Evolutionary conservation across 1,140 invertebrate species (phyloP).

Genomic region (Drosophila tristis): DNA sequence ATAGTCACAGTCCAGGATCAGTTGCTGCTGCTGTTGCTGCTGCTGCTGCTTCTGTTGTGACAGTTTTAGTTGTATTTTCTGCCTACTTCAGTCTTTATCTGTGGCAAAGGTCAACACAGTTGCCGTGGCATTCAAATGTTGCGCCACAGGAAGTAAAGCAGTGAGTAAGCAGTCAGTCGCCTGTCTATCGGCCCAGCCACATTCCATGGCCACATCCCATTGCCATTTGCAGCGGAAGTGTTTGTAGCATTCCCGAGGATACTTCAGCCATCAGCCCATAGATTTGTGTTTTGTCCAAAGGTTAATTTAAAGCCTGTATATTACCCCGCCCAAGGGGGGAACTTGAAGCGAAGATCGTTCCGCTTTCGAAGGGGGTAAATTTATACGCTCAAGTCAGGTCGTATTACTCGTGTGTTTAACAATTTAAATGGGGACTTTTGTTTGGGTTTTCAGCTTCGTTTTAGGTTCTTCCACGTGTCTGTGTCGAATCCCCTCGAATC

Average conservation of each 20-base stretch:
- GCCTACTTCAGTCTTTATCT: slow-evolving; percentile 33
- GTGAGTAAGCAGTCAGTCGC: slow-evolving; percentile 5
- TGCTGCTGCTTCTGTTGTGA: slow-evolving; percentile 16
- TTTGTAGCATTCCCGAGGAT: background rate
- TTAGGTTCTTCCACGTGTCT: slow-evolving; percentile 24
- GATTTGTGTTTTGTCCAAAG: too few species aligned
- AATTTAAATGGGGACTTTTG: slow-evolving; percentile 35
- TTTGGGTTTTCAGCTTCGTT: slow-evolving; percentile 3
- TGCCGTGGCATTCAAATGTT: background rate
- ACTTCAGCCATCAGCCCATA: too few species aligned
- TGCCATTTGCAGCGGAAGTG: slow-evolving; percentile 40
- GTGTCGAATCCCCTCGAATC: slow-evolving; percentile 24
- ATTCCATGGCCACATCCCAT: background rate
- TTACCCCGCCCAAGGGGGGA: too few species aligned
- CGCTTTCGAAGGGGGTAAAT: background rate
- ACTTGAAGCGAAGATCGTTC: too few species aligned
- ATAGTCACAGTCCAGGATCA: background rate
- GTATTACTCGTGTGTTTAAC: slow-evolving; percentile 28
- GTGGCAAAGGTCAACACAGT: slow-evolving; percentile 30
- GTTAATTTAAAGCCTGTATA: too few species aligned
- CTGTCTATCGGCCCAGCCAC: too few species aligned
- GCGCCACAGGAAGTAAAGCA: slow-evolving; percentile 13
- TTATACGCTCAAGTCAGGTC: slow-evolving; percentile 33
- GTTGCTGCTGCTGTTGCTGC: background rate
- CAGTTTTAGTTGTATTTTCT: slow-evolving; percentile 28